Evolutionary conservation across 2,888 invertebrate species (phyloP).

Genomic region (Crepidodera aurea): DNA sequence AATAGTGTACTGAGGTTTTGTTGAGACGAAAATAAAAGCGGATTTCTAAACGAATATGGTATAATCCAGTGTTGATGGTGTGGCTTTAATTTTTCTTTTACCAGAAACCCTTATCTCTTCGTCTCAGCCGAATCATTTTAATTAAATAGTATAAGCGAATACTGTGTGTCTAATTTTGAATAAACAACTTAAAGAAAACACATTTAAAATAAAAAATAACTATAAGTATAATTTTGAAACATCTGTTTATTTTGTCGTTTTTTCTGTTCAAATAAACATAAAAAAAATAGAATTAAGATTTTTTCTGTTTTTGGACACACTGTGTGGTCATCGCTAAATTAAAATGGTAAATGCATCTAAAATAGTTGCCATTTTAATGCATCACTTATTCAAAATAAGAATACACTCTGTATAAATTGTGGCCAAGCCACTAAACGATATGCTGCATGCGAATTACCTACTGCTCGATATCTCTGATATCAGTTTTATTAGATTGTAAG

Average conservation of each 20-base stretch:
- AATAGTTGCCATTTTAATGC: too few relatives aligned
- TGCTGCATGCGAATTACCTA: conserved; percentile 28
- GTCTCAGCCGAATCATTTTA: not conserved
- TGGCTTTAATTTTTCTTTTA: not conserved
- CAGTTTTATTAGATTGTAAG: conserved; percentile 34
- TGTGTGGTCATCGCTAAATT: too few relatives aligned
- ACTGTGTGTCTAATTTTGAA: not conserved
- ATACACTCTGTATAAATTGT: conserved; percentile 1
- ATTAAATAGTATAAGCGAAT: not conserved
- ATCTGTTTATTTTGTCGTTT: too few relatives aligned
- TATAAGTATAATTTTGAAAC: too few relatives aligned
- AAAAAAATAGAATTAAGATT: too few relatives aligned
- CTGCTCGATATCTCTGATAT: conserved; percentile 31
- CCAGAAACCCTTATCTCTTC: not conserved
- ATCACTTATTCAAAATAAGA: not conserved
- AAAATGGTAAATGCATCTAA: too few relatives aligned
- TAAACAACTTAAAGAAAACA: not conserved
- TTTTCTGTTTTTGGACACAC: too few relatives aligned
- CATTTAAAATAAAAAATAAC: too few relatives aligned
- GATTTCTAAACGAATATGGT: not conserved
- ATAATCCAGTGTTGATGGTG: too few relatives aligned
- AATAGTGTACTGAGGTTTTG: conserved; percentile 21
- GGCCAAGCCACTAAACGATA: conserved; percentile 25
- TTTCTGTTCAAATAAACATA: too few relatives aligned
- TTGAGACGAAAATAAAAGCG: conserved; percentile 11